These are phyloP conservation scores for Neofelis nebulosa DNA, from an alignment of 2,113 vertebrate species.

Conservation along the genomic window DNA sequence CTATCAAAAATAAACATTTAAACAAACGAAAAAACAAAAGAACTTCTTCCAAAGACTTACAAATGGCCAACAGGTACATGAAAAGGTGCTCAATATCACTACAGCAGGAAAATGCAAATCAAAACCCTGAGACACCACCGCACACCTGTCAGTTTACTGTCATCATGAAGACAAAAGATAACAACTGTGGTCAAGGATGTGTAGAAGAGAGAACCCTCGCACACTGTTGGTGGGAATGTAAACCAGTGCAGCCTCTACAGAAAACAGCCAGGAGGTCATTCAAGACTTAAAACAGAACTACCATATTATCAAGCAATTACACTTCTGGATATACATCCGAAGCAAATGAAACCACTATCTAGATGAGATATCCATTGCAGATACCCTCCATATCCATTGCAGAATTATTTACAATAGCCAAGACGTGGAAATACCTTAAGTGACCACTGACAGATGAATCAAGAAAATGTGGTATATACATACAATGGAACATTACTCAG, in stretches of 20 bases:
- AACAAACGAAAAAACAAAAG: not conserved
- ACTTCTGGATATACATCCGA: not conserved
- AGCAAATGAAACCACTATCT: not conserved
- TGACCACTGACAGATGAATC: not conserved
- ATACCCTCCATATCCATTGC: not conserved
- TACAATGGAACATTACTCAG: not conserved
- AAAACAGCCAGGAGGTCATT: not conserved
- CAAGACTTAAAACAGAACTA: not conserved
- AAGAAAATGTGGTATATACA: not conserved
- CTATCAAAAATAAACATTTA: too few species aligned
- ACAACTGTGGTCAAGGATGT: not conserved
- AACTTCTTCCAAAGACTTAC: not conserved
- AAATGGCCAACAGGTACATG: not conserved
- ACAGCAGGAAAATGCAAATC: not conserved
- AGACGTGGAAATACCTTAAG: not conserved
- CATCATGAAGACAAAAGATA: not conserved
- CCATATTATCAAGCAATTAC: not conserved
- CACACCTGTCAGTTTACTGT: not conserved
- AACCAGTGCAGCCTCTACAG: not conserved
- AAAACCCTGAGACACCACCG: not conserved
- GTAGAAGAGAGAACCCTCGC: not conserved
- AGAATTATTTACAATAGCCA: not conserved
- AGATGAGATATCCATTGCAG: not conserved
- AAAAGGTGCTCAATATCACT: not conserved
- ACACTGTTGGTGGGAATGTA: not conserved